phyloP scores from a whole-genome alignment of 2,888 invertebrate genomes.

The Apoderus coryli region DNA sequence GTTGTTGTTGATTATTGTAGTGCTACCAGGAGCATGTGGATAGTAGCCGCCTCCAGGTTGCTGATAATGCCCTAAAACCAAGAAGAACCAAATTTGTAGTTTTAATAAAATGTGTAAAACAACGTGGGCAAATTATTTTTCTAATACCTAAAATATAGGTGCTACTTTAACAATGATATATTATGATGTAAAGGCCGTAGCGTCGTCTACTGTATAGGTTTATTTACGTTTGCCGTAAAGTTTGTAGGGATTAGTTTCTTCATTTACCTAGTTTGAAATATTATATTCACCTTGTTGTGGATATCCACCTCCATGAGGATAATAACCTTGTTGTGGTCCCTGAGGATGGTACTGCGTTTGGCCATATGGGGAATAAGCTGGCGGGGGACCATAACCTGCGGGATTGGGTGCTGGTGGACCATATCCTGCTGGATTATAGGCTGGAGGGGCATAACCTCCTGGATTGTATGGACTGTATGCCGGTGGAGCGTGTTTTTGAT shows the following conservation, averaged over 20 bases:
- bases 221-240: no score
- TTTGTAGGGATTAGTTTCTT: no score
- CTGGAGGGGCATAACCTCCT: conserved; percentile 13
- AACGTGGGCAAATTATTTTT: no score
- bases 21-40: conserved; percentile 13
- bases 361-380: conserved; percentile 15
- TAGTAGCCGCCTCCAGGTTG: conserved; percentile 12
- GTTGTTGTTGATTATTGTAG: conserved; percentile 22
- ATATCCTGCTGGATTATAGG: conserved; percentile 14
- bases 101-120: no score
- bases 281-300: no score
- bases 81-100: conserved; percentile 4
- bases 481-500: conserved; percentile 12
- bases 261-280: no score
- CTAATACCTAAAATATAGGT: no score
- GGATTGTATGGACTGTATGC: no score
- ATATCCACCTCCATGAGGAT: conserved; percentile 1
- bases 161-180: no score
- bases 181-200: no score
- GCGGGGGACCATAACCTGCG: conserved; percentile 19
- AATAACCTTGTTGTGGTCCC: conserved; percentile 10
- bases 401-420: conserved; percentile 18
- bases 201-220: no score
- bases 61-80: conserved; percentile 8
- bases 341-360: conserved; percentile 5